Percentiles rank a stretch among this genome's conserved stretches.
Conservation (phyloP, 2,797 vertebrate genomes). For the Chanos chanos region DNA sequence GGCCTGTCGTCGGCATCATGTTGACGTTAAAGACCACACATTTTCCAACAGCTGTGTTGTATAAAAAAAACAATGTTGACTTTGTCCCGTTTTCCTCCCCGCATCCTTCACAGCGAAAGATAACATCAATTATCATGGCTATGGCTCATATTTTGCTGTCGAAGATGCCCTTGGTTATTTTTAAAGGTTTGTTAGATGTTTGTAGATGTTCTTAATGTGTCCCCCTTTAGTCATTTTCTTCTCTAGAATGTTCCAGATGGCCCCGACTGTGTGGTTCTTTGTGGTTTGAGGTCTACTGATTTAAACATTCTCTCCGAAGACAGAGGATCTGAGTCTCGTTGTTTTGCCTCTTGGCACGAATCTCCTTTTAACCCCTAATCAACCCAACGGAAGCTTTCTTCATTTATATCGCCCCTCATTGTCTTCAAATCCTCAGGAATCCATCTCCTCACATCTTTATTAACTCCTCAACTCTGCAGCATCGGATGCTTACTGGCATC, state of each 20-base stretch:
- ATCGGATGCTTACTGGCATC: no score
- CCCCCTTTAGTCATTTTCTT: slow-evolving; percentile 3
- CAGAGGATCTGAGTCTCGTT: slow-evolving; percentile 32
- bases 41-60: neutral
- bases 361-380: neutral
- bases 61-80: neutral
- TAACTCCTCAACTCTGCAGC: no score
- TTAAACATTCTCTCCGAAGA: slow-evolving; percentile 18
- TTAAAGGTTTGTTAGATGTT: neutral
- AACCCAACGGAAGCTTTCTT: no score
- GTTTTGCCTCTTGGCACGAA: slow-evolving; percentile 11
- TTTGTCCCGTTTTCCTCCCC: neutral
- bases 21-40: neutral
- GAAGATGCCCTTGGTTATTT: neutral
- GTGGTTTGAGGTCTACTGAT: slow-evolving; percentile 22
- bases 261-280: slow-evolving; percentile 36
- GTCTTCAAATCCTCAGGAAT: no score
- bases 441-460: no score
- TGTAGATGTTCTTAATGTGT: slow-evolving; percentile 12
- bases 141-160: neutral
- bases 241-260: slow-evolving; percentile 40
- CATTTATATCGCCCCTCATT: no score
- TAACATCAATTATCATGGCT: slow-evolving; percentile 7
- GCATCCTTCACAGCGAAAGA: neutral
- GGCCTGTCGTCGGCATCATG: slow-evolving; percentile 1